phyloP scores from a whole-genome alignment of 2,888 invertebrate species.

The Sminthurinus aureus region DNA sequence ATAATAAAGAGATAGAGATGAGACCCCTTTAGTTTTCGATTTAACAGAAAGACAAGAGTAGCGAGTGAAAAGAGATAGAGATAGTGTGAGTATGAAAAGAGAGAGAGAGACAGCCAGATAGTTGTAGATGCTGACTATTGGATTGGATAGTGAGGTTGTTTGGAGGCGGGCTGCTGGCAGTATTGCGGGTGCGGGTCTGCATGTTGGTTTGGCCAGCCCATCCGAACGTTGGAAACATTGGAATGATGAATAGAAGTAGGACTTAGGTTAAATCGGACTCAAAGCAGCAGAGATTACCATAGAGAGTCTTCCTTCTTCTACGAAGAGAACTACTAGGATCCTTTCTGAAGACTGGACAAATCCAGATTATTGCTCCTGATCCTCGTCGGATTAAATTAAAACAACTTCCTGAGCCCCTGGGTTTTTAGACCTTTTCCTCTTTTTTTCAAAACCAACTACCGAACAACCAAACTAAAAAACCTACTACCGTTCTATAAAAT shows the following conservation, averaged over 20 bases:
- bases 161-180: conserved; percentile 17
- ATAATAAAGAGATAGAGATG: conserved; percentile 7
- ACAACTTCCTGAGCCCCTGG: conserved; percentile 50
- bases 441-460: conserved; percentile 12
- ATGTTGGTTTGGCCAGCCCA: neutral
- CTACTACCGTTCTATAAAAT: neutral
- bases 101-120: conserved; percentile 20
- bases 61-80: neutral
- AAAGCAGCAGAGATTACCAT: conserved; percentile 53
- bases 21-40: too few species aligned
- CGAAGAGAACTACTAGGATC: conserved; percentile 41
- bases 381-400: conserved; percentile 51
- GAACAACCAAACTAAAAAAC: neutral
- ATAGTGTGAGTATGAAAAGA: conserved; percentile 3
- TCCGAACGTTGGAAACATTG: conserved; percentile 37
- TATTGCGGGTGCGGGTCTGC: too few species aligned
- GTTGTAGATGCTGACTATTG: neutral
- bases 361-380: conserved; percentile 51
- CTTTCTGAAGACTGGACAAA: conserved; percentile 48
- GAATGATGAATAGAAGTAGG: conserved; percentile 59
- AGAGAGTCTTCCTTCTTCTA: conserved; percentile 47
- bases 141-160: neutral
- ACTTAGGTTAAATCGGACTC: conserved; percentile 60
- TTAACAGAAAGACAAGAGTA: neutral
- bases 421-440: conserved; percentile 46